phyloP scores from a whole-genome alignment of 2,113 vertebrate genomes.

The Solea senegalensis region DNA sequence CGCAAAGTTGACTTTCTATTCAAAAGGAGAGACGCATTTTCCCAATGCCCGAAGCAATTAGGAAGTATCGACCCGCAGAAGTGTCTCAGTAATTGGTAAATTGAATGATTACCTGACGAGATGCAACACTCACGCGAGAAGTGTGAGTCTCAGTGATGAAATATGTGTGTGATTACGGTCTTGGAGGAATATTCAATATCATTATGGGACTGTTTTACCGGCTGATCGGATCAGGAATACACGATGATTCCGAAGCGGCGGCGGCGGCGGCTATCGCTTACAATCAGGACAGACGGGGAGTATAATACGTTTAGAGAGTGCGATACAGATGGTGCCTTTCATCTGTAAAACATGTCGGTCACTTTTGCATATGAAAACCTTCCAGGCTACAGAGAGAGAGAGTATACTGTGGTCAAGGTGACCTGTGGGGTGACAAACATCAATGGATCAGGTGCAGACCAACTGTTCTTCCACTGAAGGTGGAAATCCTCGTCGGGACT shows the following conservation, averaged over 20 bases:
- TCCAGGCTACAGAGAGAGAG: conserved; percentile 36
- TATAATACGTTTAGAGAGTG: conserved; percentile 3
- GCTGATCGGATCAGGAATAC: conserved; percentile 54
- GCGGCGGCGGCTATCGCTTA: not conserved
- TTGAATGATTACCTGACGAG: conserved; percentile 60
- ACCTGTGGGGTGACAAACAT: conserved; percentile 62
- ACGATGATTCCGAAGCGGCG: conserved; percentile 24
- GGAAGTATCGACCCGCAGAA: conserved; percentile 60
- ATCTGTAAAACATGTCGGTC: conserved; percentile 42
- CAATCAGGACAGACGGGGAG: conserved; percentile 29
- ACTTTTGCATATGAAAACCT: conserved; percentile 64
- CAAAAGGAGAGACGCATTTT: not conserved
- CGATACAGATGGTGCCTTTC: conserved; percentile 45
- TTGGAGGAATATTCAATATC: conserved; percentile 44
- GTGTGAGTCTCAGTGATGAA: conserved; percentile 56
- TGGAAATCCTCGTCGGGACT: conserved; percentile 36
- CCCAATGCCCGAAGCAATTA: conserved; percentile 41
- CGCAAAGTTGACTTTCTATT: not conserved
- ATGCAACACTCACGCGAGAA: conserved; percentile 43
- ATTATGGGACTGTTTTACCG: conserved; percentile 48
- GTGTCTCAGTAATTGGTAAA: conserved; percentile 41
- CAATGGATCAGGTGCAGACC: conserved; percentile 68
- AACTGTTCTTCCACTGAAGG: conserved; percentile 63
- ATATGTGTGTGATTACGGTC: conserved; percentile 48
- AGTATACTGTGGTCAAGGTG: conserved; percentile 40